phyloP scores from a whole-genome alignment of 53 echinoderm and acorn worm species.

The Hippasteria phrygiana region DNA sequence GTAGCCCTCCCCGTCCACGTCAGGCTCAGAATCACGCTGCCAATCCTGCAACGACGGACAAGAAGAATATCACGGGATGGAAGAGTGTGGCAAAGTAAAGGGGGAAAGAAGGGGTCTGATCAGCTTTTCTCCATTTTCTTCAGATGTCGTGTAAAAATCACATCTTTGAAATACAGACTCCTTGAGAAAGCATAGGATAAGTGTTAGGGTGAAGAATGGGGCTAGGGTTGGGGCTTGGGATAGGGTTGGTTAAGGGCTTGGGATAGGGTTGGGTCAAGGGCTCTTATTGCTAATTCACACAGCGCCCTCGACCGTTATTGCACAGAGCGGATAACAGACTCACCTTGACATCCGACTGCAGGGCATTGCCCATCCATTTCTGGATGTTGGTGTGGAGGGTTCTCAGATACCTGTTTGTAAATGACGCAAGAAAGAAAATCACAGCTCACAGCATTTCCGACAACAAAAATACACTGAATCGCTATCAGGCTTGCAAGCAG shows the following conservation, averaged over 20 bases:
- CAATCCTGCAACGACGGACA: conserved; percentile 74
- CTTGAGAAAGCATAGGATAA: too few species aligned
- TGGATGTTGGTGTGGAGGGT: conserved; percentile 91
- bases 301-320: too few species aligned
- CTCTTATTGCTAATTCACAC: too few species aligned
- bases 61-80: neutral
- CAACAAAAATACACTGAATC: neutral
- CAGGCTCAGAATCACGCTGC: conserved; percentile 85
- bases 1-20: conserved; percentile 87
- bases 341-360: conserved; percentile 94
- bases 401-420: conserved; percentile 78
- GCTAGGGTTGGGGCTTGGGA: too few species aligned
- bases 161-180: too few species aligned
- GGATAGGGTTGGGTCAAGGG: too few species aligned
- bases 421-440: neutral
- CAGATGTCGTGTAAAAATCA: neutral
- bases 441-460: neutral
- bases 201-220: too few species aligned
- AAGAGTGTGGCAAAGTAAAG: neutral
- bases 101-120: neutral
- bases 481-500: too few species aligned
- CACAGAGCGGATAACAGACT: neutral
- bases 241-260: too few species aligned
- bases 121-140: neutral
- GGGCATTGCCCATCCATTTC: conserved; percentile 92